Percentiles rank a stretch among this genome's conserved stretches.
phyloP scores from a whole-genome alignment of 2,113 vertebrate species.

The Macquaria ambigua region DNA sequence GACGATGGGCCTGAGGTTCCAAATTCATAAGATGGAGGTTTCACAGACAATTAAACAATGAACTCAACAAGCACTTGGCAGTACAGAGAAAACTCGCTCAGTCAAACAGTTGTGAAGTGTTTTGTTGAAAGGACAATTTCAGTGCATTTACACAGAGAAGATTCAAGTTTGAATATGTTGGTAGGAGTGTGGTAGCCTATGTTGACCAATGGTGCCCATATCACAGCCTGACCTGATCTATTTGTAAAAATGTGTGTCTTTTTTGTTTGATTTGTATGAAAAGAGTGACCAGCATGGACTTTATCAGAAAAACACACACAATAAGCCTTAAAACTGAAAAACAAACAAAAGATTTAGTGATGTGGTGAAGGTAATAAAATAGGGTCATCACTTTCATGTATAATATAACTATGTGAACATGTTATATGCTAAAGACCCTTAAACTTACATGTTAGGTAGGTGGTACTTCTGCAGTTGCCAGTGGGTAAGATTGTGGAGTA shows the following conservation, averaged over 20 bases:
- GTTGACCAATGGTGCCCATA: not conserved
- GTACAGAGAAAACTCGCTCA: not conserved
- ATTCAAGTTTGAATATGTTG: not conserved
- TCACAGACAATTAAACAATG: conserved; percentile 31
- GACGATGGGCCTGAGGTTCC: not conserved
- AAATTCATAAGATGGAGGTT: not conserved
- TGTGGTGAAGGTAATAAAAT: not conserved
- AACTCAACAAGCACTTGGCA: conserved; percentile 22
- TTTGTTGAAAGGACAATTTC: conserved; percentile 1
- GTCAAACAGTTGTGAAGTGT: not conserved
- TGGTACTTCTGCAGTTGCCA: too few relatives aligned
- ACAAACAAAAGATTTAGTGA: too few relatives aligned
- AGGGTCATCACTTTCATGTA: not conserved
- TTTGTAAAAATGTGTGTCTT: not conserved
- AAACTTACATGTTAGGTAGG: not conserved
- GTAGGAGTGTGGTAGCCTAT: not conserved
- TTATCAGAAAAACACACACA: not conserved
- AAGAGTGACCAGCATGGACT: not conserved
- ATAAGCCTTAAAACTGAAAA: not conserved
- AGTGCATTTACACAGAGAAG: not conserved
- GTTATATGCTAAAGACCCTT: not conserved
- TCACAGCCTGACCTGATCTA: not conserved
- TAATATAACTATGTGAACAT: not conserved
- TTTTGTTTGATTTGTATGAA: not conserved
- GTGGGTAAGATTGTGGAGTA: not conserved